A percentile compares a stretch with the other conserved stretches of the same genome.
These are phyloP conservation scores for Dyspetes luteomarginatus DNA, from an alignment of 2,888 invertebrate species.

Conservation along the genomic window DNA sequence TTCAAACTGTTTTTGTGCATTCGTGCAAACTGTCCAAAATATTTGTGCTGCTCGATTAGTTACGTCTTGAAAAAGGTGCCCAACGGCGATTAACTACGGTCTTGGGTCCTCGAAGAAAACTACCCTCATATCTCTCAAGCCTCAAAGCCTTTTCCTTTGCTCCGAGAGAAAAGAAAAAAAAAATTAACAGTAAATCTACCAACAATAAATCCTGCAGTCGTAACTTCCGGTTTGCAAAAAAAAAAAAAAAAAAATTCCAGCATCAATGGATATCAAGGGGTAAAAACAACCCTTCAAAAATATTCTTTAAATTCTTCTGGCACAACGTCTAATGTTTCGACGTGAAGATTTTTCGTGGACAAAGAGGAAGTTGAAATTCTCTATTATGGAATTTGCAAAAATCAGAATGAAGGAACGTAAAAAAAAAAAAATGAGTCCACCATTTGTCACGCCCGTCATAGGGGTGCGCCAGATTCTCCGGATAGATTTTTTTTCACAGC, in stretches of 20 bases:
- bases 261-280: not conserved
- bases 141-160: not conserved
- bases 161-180: constrained; percentile 2
- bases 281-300: too few species aligned
- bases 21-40: constrained; percentile 56
- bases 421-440: too few species aligned
- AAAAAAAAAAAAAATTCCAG: not conserved
- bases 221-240: not conserved
- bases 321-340: too few species aligned
- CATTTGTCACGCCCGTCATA: too few species aligned
- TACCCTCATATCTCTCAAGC: not conserved
- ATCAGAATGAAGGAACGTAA: too few species aligned
- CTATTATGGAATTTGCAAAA: too few species aligned
- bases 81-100: constrained; percentile 48
- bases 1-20: constrained; percentile 34
- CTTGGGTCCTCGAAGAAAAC: constrained; percentile 27
- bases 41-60: constrained; percentile 61
- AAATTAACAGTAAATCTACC: not conserved
- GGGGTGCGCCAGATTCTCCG: too few species aligned
- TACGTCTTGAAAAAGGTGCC: constrained; percentile 38
- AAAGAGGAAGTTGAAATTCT: too few species aligned
- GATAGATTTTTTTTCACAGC: not conserved
- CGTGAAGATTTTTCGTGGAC: not conserved
- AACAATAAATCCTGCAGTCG: not conserved
- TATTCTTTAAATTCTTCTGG: constrained; percentile 55